Conservation (phyloP, 1,140 invertebrate genomes). For the Philaenus spumarius region DNA sequence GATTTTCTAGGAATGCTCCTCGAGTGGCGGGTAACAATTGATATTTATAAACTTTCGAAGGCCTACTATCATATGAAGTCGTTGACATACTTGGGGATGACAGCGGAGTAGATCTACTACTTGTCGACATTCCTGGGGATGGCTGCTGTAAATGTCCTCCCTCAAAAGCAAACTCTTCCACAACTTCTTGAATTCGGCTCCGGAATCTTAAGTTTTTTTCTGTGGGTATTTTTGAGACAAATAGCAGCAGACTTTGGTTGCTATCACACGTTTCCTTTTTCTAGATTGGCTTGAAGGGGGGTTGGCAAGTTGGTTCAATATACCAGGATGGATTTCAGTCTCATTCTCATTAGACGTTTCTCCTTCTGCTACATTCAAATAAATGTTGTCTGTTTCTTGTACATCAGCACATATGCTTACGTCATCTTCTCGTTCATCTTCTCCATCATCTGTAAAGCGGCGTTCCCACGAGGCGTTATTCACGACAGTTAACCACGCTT, state of each 20-base stretch:
- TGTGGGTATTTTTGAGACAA: conserved; percentile 6
- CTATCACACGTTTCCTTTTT: conserved; percentile 1
- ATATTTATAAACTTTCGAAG: neutral
- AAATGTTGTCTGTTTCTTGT: neutral
- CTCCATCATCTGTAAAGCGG: neutral
- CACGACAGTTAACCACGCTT: too few species aligned
- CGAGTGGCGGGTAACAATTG: neutral
- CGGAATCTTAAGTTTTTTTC: conserved; percentile 11
- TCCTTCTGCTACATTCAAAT: neutral
- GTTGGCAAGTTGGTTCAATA: neutral
- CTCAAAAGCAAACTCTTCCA: conserved; percentile 15
- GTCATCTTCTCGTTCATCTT: neutral
- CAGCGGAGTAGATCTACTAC: neutral
- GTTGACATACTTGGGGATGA: neutral
- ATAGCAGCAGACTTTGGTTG: conserved; percentile 12
- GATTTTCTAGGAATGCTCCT: conserved; percentile 3
- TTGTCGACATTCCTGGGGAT: neutral
- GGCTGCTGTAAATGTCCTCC: neutral
- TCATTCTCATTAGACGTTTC: neutral
- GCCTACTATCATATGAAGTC: neutral
- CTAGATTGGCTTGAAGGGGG: neutral
- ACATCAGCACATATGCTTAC: neutral
- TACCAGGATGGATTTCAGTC: neutral
- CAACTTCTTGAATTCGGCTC: conserved; percentile 15
- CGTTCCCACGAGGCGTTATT: too few species aligned